Percentiles rank a stretch among this genome's conserved stretches.
phyloP scores from a whole-genome alignment of 2,888 invertebrate species.

The Agelastica alni region DNA sequence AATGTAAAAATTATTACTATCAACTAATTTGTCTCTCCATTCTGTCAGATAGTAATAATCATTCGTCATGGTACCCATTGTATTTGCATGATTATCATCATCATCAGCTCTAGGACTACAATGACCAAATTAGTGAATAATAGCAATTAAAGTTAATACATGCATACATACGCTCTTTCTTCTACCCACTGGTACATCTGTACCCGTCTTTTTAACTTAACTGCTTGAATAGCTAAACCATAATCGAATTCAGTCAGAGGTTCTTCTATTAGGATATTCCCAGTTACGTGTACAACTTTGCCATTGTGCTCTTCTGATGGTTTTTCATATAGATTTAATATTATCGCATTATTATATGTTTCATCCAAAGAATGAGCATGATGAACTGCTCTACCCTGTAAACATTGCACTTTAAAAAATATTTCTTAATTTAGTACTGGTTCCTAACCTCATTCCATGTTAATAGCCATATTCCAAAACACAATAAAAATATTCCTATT shows the following conservation, averaged over 20 bases:
- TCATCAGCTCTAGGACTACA: conserved; percentile 52
- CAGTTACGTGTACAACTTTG: conserved; percentile 76
- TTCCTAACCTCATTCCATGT: conserved; percentile 80
- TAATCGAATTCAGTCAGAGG: conserved; percentile 86
- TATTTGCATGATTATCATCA: conserved; percentile 57
- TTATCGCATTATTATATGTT: conserved; percentile 66
- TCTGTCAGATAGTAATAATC: conserved; percentile 81
- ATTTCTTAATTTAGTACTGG: not conserved
- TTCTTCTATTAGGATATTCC: conserved; percentile 73
- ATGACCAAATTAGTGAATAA: too few relatives aligned
- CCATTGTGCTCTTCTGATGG: conserved; percentile 69
- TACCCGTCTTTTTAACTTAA: conserved; percentile 81
- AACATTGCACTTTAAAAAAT: conserved; percentile 21
- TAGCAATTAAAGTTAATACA: too few relatives aligned
- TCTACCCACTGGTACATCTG: conserved; percentile 97
- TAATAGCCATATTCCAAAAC: conserved; percentile 70
- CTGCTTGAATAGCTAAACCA: conserved; percentile 81
- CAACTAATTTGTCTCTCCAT: conserved; percentile 83
- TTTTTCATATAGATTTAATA: conserved; percentile 57
- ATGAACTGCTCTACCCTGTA: conserved; percentile 77
- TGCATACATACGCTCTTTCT: conserved; percentile 66
- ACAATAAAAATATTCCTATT: conserved; percentile 69
- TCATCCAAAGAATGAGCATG: conserved; percentile 80
- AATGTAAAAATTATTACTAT: conserved; percentile 78
- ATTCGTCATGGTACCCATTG: conserved; percentile 61